A percentile compares a stretch with the other conserved stretches of the same genome.
These are phyloP conservation scores for Hermatobates lingyangjiaoensis DNA, from an alignment of 1,140 invertebrate genomes.

Conservation along the genomic window DNA sequence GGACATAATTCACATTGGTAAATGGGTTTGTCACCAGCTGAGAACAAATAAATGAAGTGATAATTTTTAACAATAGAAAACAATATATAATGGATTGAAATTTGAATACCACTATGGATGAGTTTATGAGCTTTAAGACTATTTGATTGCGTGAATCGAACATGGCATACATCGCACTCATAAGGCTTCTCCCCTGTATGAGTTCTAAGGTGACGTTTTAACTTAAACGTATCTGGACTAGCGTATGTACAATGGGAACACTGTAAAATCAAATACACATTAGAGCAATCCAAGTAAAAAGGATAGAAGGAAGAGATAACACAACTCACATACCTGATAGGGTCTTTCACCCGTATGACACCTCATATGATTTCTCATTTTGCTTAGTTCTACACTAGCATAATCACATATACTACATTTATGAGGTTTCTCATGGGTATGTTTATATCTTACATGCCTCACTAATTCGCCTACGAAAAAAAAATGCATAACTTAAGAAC, in stretches of 20 bases:
- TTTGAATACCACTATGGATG: slow-evolving; percentile 85
- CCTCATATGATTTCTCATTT: slow-evolving; percentile 42
- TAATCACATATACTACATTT: slow-evolving; percentile 44
- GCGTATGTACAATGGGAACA: slow-evolving; percentile 95
- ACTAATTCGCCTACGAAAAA: slow-evolving; percentile 60
- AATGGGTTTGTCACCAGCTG: slow-evolving; percentile 77
- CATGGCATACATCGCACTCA: slow-evolving; percentile 80
- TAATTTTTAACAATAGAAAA: background rate
- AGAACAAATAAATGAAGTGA: slow-evolving; percentile 17
- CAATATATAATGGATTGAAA: no score
- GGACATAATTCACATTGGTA: slow-evolving; percentile 91
- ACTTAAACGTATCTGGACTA: slow-evolving; percentile 91
- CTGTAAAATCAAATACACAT: slow-evolving; percentile 26
- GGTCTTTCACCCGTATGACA: slow-evolving; percentile 38
- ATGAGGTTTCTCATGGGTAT: slow-evolving; percentile 46
- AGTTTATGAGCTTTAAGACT: slow-evolving; percentile 85
- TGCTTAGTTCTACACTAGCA: slow-evolving; percentile 42
- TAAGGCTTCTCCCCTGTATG: slow-evolving; percentile 91
- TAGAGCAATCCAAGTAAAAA: background rate
- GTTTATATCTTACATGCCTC: slow-evolving; percentile 52
- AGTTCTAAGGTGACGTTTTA: slow-evolving; percentile 85
- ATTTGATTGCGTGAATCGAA: slow-evolving; percentile 90
- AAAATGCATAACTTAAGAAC: no score
- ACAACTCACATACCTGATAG: slow-evolving; percentile 30
- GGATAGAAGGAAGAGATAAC: background rate